These are phyloP conservation scores for Euwallacea similis DNA, from an alignment of 1,140 invertebrate species.

Conservation along the genomic window DNA sequence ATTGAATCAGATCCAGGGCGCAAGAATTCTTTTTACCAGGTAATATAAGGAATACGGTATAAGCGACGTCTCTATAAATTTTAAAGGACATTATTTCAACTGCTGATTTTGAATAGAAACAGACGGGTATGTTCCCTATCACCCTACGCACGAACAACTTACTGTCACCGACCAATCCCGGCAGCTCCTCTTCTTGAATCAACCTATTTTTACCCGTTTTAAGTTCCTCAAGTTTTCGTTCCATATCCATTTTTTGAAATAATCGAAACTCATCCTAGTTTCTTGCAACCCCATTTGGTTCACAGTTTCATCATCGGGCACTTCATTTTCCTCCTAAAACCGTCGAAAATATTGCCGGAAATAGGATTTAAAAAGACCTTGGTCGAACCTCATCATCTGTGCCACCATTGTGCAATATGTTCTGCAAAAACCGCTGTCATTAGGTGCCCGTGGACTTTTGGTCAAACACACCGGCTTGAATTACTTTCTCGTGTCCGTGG, in stretches of 20 bases:
- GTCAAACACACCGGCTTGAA: constrained; percentile 99
- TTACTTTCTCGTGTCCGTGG: constrained; percentile 99
- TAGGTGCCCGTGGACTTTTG: constrained; percentile 98
- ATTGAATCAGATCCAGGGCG: no score
- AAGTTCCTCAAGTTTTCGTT: constrained; percentile 83
- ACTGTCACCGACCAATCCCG: constrained; percentile 88
- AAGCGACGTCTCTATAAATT: no score
- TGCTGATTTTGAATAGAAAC: no score
- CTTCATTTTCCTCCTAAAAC: constrained; percentile 89
- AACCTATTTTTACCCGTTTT: constrained; percentile 75
- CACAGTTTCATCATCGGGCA: constrained; percentile 97
- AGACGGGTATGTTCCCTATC: no score
- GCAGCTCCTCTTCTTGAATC: constrained; percentile 91
- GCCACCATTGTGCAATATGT: constrained; percentile 91
- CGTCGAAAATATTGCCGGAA: not conserved
- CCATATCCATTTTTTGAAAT: constrained; percentile 93
- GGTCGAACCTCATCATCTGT: constrained; percentile 78
- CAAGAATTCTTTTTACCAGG: no score
- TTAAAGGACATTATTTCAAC: no score
- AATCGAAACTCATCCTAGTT: constrained; percentile 94
- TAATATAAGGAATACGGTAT: no score
- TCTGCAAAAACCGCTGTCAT: constrained; percentile 91
- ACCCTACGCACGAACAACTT: not conserved
- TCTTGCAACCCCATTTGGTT: constrained; percentile 98
- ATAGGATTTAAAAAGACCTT: not conserved